Base-by-base conservation (phyloP, 2,888 invertebrate genomes). In the Watsonalla binaria region DNA sequence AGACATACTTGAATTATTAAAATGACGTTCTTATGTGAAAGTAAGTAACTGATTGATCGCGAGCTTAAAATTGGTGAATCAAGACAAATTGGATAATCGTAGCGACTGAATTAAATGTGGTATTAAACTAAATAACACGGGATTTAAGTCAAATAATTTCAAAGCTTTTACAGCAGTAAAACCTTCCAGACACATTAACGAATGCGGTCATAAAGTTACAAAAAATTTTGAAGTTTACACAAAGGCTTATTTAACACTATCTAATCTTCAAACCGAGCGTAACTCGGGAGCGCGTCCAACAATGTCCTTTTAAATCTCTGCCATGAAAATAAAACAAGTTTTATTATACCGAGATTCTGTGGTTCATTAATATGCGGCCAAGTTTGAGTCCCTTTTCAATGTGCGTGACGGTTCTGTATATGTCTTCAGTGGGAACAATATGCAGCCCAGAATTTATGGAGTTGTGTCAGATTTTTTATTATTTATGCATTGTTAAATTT, bases 191-290 rank as follows among this genome's bases (percentile, higher is more conserved):
- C 42, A 42, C 42, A 42, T 49, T 37, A 15, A 37, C 35, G 13
- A 7, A 5, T 42, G 5, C 42, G 11, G 42, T 48, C 35, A 37
- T 48, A 37, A n/a, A 13, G 15, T 15, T 37, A 49, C 49, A 49
- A 49, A 48, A 39, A 49, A 49, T 49, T 0, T 49, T 13, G 37
- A 48, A 57, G 72, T 71, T 68, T 66, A 77, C 70, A 80, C 79
- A 78, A 81, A 80, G 74, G 70, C 71, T 71, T 72, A 70, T 78
- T 82, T 79, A 76, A 74, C 70, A 71, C 69, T 76, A 82, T 80
- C 82, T 80, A 78, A 82, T 82, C 83, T 78, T 56, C 33, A 54
- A 50, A 51, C 53, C 45, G 60, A 60, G 76, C 74, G 84, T 84
- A 84, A 74, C 78, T 66, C 80, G 69, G 84, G 68, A 83, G 84